These are phyloP conservation scores for Garrulus glandarius DNA, from an alignment of 2,797 vertebrate species.

Conservation along the genomic window DNA sequence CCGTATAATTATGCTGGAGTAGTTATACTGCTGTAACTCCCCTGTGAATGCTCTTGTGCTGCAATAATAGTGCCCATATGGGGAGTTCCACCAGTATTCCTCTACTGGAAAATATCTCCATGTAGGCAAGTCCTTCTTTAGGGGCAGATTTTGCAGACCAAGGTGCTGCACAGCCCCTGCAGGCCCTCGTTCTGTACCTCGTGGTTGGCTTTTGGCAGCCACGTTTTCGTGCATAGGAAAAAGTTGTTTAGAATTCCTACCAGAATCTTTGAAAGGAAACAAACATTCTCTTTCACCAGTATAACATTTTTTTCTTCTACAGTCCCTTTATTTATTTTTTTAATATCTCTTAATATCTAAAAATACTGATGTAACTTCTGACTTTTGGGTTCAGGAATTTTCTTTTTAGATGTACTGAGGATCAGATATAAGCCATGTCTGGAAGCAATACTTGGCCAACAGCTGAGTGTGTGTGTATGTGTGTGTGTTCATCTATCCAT, in stretches of 20 bases:
- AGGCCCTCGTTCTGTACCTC: background rate
- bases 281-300: background rate
- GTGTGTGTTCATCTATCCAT: conserved; percentile 82
- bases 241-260: conserved; percentile 22
- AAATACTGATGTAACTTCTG: conserved; percentile 32
- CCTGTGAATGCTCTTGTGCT: conserved; percentile 58
- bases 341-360: conserved; percentile 19
- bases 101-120: conserved; percentile 10
- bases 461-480: conserved; percentile 58
- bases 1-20: conserved; percentile 65
- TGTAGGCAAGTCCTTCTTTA: background rate
- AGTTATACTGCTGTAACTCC: conserved; percentile 63
- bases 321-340: conserved; percentile 13
- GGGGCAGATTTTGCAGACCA: background rate
- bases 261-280: conserved; percentile 4
- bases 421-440: conserved; percentile 70
- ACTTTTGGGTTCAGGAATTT: conserved; percentile 40
- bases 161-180: background rate
- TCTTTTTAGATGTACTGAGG: conserved; percentile 40
- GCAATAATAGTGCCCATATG: conserved; percentile 55
- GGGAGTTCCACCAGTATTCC: background rate
- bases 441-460: conserved; percentile 72
- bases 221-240: background rate
- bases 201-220: background rate
- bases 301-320: background rate